Conservation (phyloP, 2,113 vertebrate genomes). For the Chionodraco myersi region DNA sequence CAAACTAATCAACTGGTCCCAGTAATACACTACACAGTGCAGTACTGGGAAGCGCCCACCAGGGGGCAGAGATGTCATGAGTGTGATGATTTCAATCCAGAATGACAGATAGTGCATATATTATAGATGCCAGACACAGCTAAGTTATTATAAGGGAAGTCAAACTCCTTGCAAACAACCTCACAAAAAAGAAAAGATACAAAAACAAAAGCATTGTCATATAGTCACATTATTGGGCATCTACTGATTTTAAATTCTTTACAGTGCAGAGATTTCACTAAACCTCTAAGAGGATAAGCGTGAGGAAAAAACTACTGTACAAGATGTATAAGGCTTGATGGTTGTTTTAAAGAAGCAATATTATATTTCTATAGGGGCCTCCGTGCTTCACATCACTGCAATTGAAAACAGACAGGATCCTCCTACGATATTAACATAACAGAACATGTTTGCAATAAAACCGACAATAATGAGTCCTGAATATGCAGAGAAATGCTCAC, state of each 20-base stretch:
- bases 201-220: constrained; percentile 8
- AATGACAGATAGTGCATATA: neutral
- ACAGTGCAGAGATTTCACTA: neutral
- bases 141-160: neutral
- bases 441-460: neutral
- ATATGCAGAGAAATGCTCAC: neutral
- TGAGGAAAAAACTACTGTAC: neutral
- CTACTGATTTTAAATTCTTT: neutral
- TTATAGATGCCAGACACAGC: neutral
- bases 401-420: neutral
- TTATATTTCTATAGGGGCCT: neutral
- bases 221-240: neutral
- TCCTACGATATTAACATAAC: neutral
- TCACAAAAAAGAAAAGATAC: constrained; percentile 8
- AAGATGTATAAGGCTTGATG: neutral
- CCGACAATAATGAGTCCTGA: neutral
- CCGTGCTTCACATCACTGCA: neutral
- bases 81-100: constrained; percentile 3
- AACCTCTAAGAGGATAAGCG: neutral
- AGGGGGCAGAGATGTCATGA: constrained; percentile 19
- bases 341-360: neutral
- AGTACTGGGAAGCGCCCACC: constrained; percentile 9
- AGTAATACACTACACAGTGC: neutral
- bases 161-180: constrained; percentile 24
- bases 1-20: neutral